phyloP scores from a whole-genome alignment of 37 sponge, comb jelly and placozoan genomes.

The Tethya wilhelma region DNA sequence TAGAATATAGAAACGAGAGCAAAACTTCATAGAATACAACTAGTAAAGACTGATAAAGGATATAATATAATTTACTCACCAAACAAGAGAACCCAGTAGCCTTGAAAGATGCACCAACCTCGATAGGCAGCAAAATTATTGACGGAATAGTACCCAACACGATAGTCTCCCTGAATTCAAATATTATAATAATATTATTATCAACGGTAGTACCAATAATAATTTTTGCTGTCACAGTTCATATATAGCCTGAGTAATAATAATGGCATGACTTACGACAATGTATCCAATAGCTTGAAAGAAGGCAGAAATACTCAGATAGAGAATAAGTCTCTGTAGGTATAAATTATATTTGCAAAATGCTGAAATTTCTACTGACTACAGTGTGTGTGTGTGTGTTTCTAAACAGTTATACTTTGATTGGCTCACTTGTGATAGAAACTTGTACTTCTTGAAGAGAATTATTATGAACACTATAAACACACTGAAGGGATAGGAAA shows the following conservation, averaged over 20 bases:
- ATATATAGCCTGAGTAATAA: too few relatives aligned
- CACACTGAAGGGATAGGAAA: slow-evolving; percentile 4
- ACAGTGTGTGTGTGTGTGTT: too few relatives aligned
- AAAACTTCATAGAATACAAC: too few relatives aligned
- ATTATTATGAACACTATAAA: slow-evolving; percentile 40
- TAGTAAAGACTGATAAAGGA: neutral
- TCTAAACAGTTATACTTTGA: neutral
- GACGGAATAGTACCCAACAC: neutral
- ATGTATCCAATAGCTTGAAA: slow-evolving; percentile 60
- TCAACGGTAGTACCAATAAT: neutral
- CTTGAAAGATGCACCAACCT: slow-evolving; percentile 59
- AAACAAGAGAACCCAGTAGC: slow-evolving; percentile 57
- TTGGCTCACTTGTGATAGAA: slow-evolving; percentile 34
- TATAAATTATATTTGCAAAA: too few relatives aligned
- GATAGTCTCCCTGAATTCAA: slow-evolving; percentile 39
- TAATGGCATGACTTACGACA: slow-evolving; percentile 32
- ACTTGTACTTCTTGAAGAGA: slow-evolving; percentile 63
- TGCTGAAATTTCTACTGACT: too few relatives aligned
- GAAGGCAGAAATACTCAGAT: slow-evolving; percentile 62
- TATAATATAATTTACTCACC: slow-evolving; percentile 9
- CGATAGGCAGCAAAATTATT: neutral
- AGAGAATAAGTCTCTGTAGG: slow-evolving; percentile 45
- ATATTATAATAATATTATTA: neutral
- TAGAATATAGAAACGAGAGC: too few relatives aligned
- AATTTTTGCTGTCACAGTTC: neutral